Evolutionary conservation across 2,113 vertebrate genomes (phyloP).

Genomic region (Oxyura jamaicensis): DNA sequence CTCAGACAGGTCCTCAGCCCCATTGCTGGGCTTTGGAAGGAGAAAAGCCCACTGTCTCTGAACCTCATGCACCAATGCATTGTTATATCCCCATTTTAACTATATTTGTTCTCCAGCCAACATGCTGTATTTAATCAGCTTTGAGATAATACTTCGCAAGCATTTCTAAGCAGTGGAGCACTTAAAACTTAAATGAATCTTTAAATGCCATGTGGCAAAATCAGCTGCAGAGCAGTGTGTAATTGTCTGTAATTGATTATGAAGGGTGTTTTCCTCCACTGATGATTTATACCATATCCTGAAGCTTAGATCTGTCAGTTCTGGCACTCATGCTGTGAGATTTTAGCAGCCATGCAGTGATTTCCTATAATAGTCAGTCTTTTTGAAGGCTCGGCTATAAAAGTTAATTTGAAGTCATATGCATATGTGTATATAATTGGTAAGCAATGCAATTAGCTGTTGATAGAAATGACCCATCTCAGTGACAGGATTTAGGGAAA

Average conservation of each 20-base stretch:
- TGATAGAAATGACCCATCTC: background rate
- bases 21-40: background rate
- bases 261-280: constrained; percentile 54
- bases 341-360: constrained; percentile 39
- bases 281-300: constrained; percentile 48
- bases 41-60: background rate
- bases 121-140: background rate
- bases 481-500: background rate
- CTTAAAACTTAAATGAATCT: constrained; percentile 37
- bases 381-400: constrained; percentile 17
- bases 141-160: constrained; percentile 31
- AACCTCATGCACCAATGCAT: background rate
- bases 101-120: background rate
- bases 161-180: constrained; percentile 45
- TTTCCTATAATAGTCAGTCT: constrained; percentile 40
- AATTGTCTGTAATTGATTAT: constrained; percentile 71
- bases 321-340: constrained; percentile 32
- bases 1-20: background rate
- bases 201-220: constrained; percentile 39
- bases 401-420: constrained; percentile 40
- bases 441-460: background rate
- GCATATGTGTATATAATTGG: background rate
- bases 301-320: constrained; percentile 40
- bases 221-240: constrained; percentile 57
- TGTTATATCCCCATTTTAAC: background rate